Conservation (phyloP, 2,888 invertebrate species). For the Stramonita haemastoma region DNA sequence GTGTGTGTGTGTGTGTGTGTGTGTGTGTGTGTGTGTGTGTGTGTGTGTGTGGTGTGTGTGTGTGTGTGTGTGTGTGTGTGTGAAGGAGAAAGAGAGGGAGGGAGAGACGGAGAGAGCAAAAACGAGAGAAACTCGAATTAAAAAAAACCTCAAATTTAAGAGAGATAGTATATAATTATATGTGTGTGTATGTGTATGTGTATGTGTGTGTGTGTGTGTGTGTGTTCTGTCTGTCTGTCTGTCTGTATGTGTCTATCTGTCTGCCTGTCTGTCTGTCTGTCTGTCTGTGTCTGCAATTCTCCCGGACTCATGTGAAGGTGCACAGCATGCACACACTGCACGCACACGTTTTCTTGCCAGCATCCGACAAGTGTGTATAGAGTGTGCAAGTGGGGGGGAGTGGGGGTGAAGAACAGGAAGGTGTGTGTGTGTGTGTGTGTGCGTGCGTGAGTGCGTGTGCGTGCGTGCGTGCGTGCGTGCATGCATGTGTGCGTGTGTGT, state of each 20-base stretch:
- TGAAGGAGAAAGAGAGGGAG: neutral
- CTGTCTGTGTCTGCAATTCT: neutral
- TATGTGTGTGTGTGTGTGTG: neutral
- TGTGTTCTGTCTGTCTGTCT: neutral
- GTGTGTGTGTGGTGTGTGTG: neutral
- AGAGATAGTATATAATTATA: neutral
- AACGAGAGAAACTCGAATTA: neutral
- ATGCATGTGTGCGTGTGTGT: too few species aligned
- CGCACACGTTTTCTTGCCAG: too few species aligned
- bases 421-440: neutral
- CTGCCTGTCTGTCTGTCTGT: neutral
- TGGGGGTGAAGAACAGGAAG: too few species aligned
- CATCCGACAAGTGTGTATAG: too few species aligned
- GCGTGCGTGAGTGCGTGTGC: neutral
- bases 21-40: neutral
- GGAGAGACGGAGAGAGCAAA: neutral
- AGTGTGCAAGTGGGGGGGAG: too few species aligned
- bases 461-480: neutral
- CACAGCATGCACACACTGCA: too few species aligned
- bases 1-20: too few species aligned
- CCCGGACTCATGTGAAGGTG: too few species aligned
- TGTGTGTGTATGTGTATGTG: neutral
- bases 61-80: neutral
- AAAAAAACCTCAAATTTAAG: neutral
- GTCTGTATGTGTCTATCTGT: neutral